Base-by-base conservation (phyloP, 2,888 invertebrate species). In the Leucoma salicis region DNA sequence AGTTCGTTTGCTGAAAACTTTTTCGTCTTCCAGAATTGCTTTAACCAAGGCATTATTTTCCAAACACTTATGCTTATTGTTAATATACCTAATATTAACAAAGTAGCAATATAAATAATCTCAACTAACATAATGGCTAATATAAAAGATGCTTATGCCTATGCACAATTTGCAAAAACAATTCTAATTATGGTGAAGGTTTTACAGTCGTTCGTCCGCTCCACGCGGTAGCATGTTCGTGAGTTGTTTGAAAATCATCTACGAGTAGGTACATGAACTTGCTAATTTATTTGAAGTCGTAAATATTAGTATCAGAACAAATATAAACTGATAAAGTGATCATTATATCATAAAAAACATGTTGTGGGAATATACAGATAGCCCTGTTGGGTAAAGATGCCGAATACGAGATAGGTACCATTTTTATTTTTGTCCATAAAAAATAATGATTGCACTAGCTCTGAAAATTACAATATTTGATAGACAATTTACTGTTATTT, bases 241-340 rank as follows among this genome's bases (percentile, higher is more conserved):
- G 50, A 54, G 43, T 43, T 66, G 66, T 51, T 60, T 31, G 39
- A 52, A 44, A 51, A 59, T 42, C 40, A 51, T 12, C 42, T 41
- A n/a, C n/a, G n/a, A n/a, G n/a, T n/a, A n/a, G n/a, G n/a, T 43
- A 38, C 28, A 40, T 57, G 51, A 61, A 54, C 53, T 55, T 54
- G 52, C 50, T 53, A 43, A 48, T 45, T 48, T 47, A 16, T 27
- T 36, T 47, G 28, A 32, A 49, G 43, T 35, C 36, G n/a, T 8
- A 33, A 36, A 34, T 25, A 25, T 24, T 21, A 21, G 8, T 21
- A 3, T 8, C 8, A 8, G 5, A 3, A n/a, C n/a, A n/a, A n/a
- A n/a, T n/a, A n/a, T n/a, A n/a, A n/a, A n/a, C n/a, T n/a, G n/a
- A n/a, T n/a, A n/a, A n/a, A n/a, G n/a, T n/a, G n/a, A n/a, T n/a